Evolutionary conservation across 2,797 vertebrate species (phyloP).

Genomic region (Pangasius mekongensis): DNA sequence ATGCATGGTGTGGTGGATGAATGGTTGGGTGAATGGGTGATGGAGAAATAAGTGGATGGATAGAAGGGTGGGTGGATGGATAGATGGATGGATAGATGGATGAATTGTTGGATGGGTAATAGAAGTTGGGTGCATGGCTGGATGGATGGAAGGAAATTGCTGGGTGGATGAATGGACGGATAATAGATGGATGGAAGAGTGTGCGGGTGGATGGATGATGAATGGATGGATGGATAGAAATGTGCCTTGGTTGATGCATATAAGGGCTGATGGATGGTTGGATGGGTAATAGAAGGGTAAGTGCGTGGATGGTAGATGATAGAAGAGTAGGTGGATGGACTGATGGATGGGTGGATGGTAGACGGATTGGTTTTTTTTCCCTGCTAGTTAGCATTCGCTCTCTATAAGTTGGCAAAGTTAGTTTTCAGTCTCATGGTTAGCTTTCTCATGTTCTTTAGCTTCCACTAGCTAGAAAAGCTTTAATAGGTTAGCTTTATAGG

Average conservation of each 20-base stretch:
- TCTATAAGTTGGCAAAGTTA: neutral
- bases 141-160: neutral
- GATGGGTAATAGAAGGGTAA: too few species aligned
- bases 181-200: neutral
- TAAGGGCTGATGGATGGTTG: too few species aligned
- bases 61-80: neutral
- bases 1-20: neutral
- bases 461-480: neutral
- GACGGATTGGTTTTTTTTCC: too few species aligned
- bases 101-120: neutral
- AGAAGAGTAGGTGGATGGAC: too few species aligned
- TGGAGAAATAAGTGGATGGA: neutral
- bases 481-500: neutral
- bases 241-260: too few species aligned
- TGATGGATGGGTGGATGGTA: neutral
- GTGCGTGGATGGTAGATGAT: too few species aligned
- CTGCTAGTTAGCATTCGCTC: neutral
- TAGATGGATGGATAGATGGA: neutral
- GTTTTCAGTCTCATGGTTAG: neutral
- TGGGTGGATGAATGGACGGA: neutral
- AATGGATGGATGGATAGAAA: neutral
- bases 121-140: neutral
- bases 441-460: neutral
- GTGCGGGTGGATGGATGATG: neutral
- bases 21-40: neutral